Percentiles rank a stretch among this genome's conserved stretches.
Evolutionary conservation across 2,113 vertebrate species (phyloP).

Genomic region (Chlamydotis undulata): DNA sequence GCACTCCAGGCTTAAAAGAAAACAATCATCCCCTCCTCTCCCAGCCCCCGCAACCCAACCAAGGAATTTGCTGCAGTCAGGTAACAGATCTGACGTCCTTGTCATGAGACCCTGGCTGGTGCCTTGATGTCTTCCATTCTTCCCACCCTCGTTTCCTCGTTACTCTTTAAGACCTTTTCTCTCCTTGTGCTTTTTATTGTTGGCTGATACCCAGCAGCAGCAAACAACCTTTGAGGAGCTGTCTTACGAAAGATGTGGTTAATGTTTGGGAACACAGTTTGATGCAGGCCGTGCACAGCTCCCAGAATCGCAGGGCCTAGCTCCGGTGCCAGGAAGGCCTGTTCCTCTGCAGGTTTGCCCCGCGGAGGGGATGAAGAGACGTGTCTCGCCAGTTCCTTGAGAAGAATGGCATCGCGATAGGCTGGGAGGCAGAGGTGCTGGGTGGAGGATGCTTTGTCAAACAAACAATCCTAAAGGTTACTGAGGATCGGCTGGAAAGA

Average conservation of each 20-base stretch:
- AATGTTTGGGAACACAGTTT: neutral
- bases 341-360: neutral
- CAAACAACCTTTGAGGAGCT: neutral
- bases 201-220: neutral
- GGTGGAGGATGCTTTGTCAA: neutral
- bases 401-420: neutral
- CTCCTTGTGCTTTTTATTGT: neutral
- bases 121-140: too few species aligned
- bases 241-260: neutral
- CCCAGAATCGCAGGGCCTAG: too few species aligned
- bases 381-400: neutral
- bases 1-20: too few species aligned
- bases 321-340: neutral
- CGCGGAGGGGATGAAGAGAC: neutral
- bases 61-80: too few species aligned
- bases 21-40: too few species aligned
- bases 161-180: neutral
- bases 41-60: too few species aligned
- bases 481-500: neutral
- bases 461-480: neutral
- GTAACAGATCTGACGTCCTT: too few species aligned
- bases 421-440: neutral
- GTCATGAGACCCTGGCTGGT: too few species aligned
- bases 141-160: too few species aligned
- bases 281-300: too few species aligned